These are phyloP conservation scores for Leptinotarsa defecta DNA, from an alignment of 1,140 invertebrate species.

Conservation along the genomic window DNA sequence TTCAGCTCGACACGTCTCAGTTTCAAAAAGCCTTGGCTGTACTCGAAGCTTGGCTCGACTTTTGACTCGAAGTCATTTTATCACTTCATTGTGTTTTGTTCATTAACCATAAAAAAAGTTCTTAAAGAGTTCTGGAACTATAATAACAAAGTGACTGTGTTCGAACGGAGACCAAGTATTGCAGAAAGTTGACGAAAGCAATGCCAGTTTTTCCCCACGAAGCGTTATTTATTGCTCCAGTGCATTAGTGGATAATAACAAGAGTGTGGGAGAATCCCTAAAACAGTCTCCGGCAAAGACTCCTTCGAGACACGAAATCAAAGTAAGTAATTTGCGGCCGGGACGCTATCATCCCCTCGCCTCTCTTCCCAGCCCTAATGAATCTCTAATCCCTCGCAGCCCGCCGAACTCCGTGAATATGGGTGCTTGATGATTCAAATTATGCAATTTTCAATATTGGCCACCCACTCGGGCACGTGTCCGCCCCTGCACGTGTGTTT, in stretches of 20 bases:
- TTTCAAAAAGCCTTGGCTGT: too few relatives aligned
- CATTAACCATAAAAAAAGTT: too few relatives aligned
- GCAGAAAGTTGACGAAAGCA: too few relatives aligned
- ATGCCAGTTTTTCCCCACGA: background rate
- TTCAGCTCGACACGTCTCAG: too few relatives aligned
- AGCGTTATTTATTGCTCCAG: background rate
- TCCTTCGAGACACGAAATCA: slow-evolving; percentile 15
- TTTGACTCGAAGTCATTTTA: too few relatives aligned
- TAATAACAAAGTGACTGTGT: too few relatives aligned
- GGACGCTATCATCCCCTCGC: slow-evolving; percentile 14
- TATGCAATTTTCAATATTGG: slow-evolving; percentile 60
- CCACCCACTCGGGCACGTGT: slow-evolving; percentile 57
- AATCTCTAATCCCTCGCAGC: slow-evolving; percentile 50
- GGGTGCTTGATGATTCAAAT: slow-evolving; percentile 57
- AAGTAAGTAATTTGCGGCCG: slow-evolving; percentile 26
- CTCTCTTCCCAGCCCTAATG: slow-evolving; percentile 41
- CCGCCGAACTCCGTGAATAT: slow-evolving; percentile 35
- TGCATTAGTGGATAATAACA: slow-evolving; percentile 1
- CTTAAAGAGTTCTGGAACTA: too few relatives aligned
- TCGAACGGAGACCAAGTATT: too few relatives aligned
- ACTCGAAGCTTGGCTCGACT: too few relatives aligned
- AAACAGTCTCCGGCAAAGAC: background rate
- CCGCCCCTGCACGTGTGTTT: slow-evolving; percentile 57
- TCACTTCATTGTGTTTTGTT: too few relatives aligned
- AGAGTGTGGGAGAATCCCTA: slow-evolving; percentile 1